phyloP scores from a whole-genome alignment of 2,888 invertebrate species.

The Trichopoda pennipes region DNA sequence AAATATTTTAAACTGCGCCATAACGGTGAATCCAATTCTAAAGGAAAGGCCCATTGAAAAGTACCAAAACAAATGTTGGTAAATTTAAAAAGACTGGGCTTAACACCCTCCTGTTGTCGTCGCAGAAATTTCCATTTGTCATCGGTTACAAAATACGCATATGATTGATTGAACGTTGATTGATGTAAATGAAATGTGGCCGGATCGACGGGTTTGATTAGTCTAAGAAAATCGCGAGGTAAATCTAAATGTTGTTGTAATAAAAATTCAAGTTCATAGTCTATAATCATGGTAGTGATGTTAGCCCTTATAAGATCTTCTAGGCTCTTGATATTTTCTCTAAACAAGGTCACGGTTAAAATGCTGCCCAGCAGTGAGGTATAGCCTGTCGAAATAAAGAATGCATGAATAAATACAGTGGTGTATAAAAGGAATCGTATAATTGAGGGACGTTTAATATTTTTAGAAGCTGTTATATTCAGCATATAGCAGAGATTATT shows the following conservation, averaged over 20 bases:
- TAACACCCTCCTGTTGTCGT: constrained; percentile 72
- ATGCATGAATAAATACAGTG: constrained; percentile 73
- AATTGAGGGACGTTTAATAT: constrained; percentile 31
- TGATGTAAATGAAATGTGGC: constrained; percentile 70
- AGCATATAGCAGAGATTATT: constrained; percentile 72
- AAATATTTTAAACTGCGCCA: constrained; percentile 71
- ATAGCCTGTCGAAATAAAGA: constrained; percentile 74
- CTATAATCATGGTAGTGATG: constrained; percentile 75
- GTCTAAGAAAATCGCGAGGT: constrained; percentile 66
- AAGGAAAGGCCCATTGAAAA: constrained; percentile 61
- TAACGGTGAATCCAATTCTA: constrained; percentile 66
- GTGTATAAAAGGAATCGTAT: constrained; percentile 69
- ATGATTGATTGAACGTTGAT: constrained; percentile 71
- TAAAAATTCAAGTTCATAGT: constrained; percentile 75
- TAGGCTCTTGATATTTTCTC: constrained; percentile 75
- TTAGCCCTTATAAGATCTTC: constrained; percentile 60
- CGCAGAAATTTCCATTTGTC: constrained; percentile 74
- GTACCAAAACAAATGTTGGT: constrained; percentile 52
- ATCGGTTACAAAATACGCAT: constrained; percentile 74
- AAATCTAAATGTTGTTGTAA: constrained; percentile 48
- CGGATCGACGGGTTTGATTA: constrained; percentile 71
- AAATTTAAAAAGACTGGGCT: constrained; percentile 65
- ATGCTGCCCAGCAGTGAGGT: constrained; percentile 75
- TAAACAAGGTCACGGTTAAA: constrained; percentile 74
- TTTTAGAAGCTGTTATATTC: constrained; percentile 67